Conservation (phyloP, 1,140 invertebrate genomes). For the Drosophila watanabei region DNA sequence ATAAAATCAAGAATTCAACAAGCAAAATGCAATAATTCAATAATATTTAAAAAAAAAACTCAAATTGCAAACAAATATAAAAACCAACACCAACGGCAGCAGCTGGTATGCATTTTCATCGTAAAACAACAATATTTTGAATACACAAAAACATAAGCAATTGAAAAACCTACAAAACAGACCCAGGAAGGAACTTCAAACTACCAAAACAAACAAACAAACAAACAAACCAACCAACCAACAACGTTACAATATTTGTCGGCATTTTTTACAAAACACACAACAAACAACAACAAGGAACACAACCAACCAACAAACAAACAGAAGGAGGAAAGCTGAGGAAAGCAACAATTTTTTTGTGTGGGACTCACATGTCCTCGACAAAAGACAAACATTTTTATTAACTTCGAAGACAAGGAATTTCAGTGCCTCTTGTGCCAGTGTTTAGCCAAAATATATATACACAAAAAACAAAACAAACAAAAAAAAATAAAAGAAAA, state of each 20-base stretch:
- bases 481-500: constrained; percentile 22
- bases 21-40: constrained; percentile 59
- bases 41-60: constrained; percentile 52
- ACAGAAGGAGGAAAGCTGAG: constrained; percentile 37
- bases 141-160: constrained; percentile 40
- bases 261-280: constrained; percentile 72
- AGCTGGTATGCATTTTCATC: constrained; percentile 79
- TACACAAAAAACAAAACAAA: constrained; percentile 68
- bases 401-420: constrained; percentile 84
- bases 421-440: constrained; percentile 84
- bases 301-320: constrained; percentile 44
- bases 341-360: constrained; percentile 62
- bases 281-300: constrained; percentile 54
- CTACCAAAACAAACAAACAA: constrained; percentile 34
- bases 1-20: constrained; percentile 25
- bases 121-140: constrained; percentile 54
- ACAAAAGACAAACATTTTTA: constrained; percentile 60
- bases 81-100: constrained; percentile 55
- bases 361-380: constrained; percentile 25
- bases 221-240: constrained; percentile 44
- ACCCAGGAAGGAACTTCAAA: constrained; percentile 50
- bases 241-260: constrained; percentile 71
- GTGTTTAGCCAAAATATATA: constrained; percentile 84
- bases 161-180: constrained; percentile 31
- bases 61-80: constrained; percentile 50